Evolutionary conservation across 2,113 vertebrate genomes (phyloP), one percentile per base, ranked within the genome.

Genomic region (Misgurnus mizolepis): DNA sequence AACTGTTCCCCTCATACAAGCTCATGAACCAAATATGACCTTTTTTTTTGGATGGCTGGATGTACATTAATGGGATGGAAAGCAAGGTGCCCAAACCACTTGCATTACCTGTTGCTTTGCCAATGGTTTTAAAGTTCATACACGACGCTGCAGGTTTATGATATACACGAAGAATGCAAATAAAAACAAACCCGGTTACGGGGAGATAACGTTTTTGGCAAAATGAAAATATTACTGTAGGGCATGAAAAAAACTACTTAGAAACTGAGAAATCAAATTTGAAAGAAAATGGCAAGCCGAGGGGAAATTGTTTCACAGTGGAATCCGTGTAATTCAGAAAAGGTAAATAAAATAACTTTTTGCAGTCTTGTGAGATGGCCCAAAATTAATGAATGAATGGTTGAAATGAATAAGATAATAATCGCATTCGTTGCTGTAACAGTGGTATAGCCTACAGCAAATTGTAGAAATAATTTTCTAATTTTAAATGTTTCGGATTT

Each of bases 1-100:
- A 67, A 56, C 60, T 67, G 68, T 67, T 58, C 55, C 22, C 62
- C 40, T 41, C 71, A 43, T 3, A 61, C 12, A 73, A 47, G 12
- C 56, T 41, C 18, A 15, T 85, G 77, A 86, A 82, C 83, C 43
- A 85, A 62, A 85, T 81, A 3, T 76, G 65, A 83, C 69, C 80
- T 80, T 69, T 76, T 27, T 65, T 6, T 47, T 79, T 89, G 76
- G 82, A 86, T 85, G 78, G 75, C 65, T 90, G 87, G 86, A 88
- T 87, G 87, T 88, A 84, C 78, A 82, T 50, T 12, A 49, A 66
- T 56, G 8, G 82, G 4, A 65, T 78, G 73, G 39, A 82, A 50
- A 62, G 67, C 61, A 56, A 80, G 6, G 34, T 68, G n/a, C 4
- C 6, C n/a, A 9, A 6, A 1, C 1, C 22, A 64, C 15, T 62